A percentile compares a stretch with the other conserved stretches of the same genome.
phyloP scores from a whole-genome alignment of 1,140 invertebrate species.

The Cotesia vestalis region DNA sequence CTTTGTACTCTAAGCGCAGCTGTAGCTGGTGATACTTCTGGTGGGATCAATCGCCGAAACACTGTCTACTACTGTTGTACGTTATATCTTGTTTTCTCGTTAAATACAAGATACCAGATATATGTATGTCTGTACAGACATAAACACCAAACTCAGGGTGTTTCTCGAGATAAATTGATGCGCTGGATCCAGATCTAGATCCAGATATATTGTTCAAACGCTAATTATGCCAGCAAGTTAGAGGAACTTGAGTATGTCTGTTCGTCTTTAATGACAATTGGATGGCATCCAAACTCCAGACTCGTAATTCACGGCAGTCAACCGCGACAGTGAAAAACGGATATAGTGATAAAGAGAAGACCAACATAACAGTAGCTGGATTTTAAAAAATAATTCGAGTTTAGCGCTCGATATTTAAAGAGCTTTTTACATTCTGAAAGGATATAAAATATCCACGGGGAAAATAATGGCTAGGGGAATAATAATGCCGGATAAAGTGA shows the following conservation, averaged over 20 bases:
- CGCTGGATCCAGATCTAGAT: too few relatives aligned
- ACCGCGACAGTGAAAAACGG: too few relatives aligned
- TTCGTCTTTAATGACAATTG: slow-evolving; percentile 28
- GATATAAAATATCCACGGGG: not conserved
- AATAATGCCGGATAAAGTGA: slow-evolving; percentile 5
- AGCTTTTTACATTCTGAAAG: too few relatives aligned
- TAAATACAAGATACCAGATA: not conserved
- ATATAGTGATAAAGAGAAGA: too few relatives aligned
- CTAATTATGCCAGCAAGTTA: slow-evolving; percentile 26
- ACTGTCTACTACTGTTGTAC: not conserved
- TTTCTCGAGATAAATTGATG: too few relatives aligned
- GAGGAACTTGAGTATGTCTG: not conserved
- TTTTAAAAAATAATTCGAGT: slow-evolving; percentile 6
- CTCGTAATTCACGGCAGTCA: slow-evolving; percentile 1
- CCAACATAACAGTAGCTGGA: not conserved
- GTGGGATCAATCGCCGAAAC: slow-evolving; percentile 20
- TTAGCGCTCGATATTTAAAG: slow-evolving; percentile 5
- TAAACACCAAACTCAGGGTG: too few relatives aligned
- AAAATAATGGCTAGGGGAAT: slow-evolving; percentile 4
- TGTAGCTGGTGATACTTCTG: slow-evolving; percentile 7
- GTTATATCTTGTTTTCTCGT: slow-evolving; percentile 2
- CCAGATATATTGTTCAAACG: slow-evolving; percentile 14
- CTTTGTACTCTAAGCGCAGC: slow-evolving; percentile 8
- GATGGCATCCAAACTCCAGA: slow-evolving; percentile 18
- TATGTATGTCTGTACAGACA: too few relatives aligned